A percentile compares a stretch with the other conserved stretches of the same genome.
Evolutionary conservation across 35 echinoderm and acorn worm genomes (phyloP).

Genomic region (Apostichopus parvimensis): DNA sequence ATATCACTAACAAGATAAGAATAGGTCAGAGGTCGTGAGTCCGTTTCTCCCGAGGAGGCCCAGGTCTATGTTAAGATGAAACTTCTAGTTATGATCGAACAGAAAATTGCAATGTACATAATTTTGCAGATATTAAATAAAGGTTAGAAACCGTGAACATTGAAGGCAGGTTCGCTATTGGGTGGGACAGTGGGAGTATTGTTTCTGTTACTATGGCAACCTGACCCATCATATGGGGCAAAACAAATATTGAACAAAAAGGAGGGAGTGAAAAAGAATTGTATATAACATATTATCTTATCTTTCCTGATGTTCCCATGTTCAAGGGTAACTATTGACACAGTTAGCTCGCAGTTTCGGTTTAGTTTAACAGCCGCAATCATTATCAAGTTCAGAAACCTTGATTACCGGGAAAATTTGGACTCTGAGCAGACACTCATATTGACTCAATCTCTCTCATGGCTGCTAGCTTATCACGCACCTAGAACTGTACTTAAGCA

Average conservation of each 20-base stretch:
- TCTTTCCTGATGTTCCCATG: background rate
- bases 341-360: background rate
- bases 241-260: background rate
- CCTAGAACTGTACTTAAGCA: no score
- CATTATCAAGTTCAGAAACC: background rate
- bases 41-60: no score
- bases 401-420: background rate
- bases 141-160: no score
- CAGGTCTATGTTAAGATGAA: no score
- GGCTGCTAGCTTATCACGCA: no score
- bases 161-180: no score
- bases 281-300: background rate
- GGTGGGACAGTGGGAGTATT: background rate
- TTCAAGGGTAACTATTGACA: background rate
- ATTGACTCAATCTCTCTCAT: no score
- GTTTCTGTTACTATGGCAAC: background rate
- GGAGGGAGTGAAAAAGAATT: background rate
- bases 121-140: no score
- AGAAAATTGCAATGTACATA: no score
- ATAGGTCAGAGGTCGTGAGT: no score
- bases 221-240: background rate
- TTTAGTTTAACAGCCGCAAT: background rate
- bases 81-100: no score
- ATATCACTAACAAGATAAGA: no score
- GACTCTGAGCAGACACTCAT: background rate